Base-by-base conservation (phyloP, 2,113 vertebrate genomes). In the Fulica atra region DNA sequence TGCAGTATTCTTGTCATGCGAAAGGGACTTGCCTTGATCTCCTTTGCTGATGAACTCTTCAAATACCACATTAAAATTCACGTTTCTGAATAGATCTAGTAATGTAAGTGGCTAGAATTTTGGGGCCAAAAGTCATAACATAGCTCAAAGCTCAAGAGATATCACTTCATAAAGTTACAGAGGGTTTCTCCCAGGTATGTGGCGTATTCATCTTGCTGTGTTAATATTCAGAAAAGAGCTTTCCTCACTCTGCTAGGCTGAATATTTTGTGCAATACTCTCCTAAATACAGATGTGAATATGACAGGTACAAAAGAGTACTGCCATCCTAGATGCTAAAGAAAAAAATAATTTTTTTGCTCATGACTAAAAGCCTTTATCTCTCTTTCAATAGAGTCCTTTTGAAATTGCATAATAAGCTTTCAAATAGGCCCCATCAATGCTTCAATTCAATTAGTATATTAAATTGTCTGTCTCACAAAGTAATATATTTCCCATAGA, bases 401-500 rank as follows among this genome's bases (percentile, higher is more conserved):
- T 88, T 53, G 73, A 82, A 93, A 85, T 38, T n/a, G 19, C 69
- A 81, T 28, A 96, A 70, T 81, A 74, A 53, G 59, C 61, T 92
- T 82, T 90, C 56, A 74, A 84, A 91, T 64, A 76, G n/a, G 73
- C 8, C 36, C n/a, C 73, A 54, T 87, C 73, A 78, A 59, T 76
- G 46, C 57, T 59, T 65, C 57, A 59, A 15, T 76, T 54, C 70
- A 80, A 93, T 92, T 93, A 94, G 50, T 82, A 76, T 66, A 74
- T 82, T 87, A 84, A 89, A 92, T 78, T 56, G 48, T 86, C 86
- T 82, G 46, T 51, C 36, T 91, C 68, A 74, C 51, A 80, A 95
- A 95, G 46, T 65, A 81, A 89, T 89, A 57, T 65, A 74, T 89
- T 92, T 86, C 69, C 72, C 69, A 91, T 50, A 81, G 87, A 93